A percentile compares a stretch with the other conserved stretches of the same genome.
Evolutionary conservation across 2,888 invertebrate species (phyloP).

Genomic region (Pandemis heparana): DNA sequence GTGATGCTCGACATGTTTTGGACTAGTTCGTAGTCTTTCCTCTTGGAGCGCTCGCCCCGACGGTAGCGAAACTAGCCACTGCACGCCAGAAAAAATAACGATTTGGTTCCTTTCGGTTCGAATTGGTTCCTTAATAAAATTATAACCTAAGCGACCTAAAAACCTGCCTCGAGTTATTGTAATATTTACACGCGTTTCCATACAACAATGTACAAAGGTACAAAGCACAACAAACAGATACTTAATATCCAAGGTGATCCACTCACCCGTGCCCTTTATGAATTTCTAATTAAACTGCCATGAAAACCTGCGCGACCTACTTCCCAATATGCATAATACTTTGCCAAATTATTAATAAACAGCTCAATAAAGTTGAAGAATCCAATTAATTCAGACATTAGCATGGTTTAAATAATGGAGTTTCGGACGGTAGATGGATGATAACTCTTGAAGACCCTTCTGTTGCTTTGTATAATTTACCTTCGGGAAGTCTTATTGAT

Average conservation of each 20-base stretch:
- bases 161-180: background rate
- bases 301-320: slow-evolving; percentile 14
- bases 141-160: too few relatives aligned
- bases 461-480: background rate
- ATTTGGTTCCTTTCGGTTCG: too few relatives aligned
- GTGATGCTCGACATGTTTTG: too few relatives aligned
- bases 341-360: slow-evolving; percentile 48
- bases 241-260: slow-evolving; percentile 28
- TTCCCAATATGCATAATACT: slow-evolving; percentile 2
- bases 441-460: slow-evolving; percentile 12
- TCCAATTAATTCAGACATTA: slow-evolving; percentile 71
- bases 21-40: too few relatives aligned
- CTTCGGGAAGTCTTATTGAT: slow-evolving; percentile 3
- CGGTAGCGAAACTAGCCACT: too few relatives aligned
- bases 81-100: too few relatives aligned
- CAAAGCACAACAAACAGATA: slow-evolving; percentile 25
- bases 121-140: too few relatives aligned
- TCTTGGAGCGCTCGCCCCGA: too few relatives aligned
- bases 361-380: slow-evolving; percentile 51
- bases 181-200: background rate
- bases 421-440: background rate
- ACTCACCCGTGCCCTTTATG: background rate
- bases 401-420: slow-evolving; percentile 30
- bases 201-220: background rate
- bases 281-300: slow-evolving; percentile 3